Conservation (phyloP, 2,113 vertebrate genomes). For the Percopsis transmontana region DNA sequence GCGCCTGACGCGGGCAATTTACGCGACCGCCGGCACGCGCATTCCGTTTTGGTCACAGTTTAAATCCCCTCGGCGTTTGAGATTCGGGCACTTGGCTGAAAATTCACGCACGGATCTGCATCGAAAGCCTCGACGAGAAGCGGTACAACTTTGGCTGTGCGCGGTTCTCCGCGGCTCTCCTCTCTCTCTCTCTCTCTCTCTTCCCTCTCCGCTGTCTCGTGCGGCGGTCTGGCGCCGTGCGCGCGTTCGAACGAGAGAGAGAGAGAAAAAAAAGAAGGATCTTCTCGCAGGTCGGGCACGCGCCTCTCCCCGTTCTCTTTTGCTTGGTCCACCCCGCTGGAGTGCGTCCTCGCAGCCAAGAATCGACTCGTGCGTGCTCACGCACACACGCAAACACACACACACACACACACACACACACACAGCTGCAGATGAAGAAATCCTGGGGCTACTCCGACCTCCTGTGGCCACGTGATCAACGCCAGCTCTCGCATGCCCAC, state of each 20-base stretch:
- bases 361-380: constrained; percentile 9
- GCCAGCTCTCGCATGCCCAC: constrained; percentile 52
- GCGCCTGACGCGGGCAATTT: constrained; percentile 2
- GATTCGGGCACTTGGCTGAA: constrained; percentile 2
- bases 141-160: constrained; percentile 61
- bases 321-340: constrained; percentile 48
- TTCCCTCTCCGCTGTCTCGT: constrained; percentile 49
- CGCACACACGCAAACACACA: constrained; percentile 11
- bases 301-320: constrained; percentile 52
- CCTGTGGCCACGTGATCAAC: constrained; percentile 59
- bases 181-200: constrained; percentile 37
- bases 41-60: constrained; percentile 1
- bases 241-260: constrained; percentile 50
- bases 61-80: background rate
- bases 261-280: constrained; percentile 24
- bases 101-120: constrained; percentile 10
- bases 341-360: constrained; percentile 33
- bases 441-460: constrained; percentile 7
- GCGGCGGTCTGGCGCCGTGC: constrained; percentile 55
- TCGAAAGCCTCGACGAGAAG: constrained; percentile 26
- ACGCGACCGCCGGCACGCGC: constrained; percentile 35
- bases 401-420: constrained; percentile 7
- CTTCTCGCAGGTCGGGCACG: constrained; percentile 56
- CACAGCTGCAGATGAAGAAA: background rate
- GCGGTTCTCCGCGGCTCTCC: constrained; percentile 45